Evolutionary conservation across 2,113 vertebrate species (phyloP).

Genomic region (Furnarius figulus): DNA sequence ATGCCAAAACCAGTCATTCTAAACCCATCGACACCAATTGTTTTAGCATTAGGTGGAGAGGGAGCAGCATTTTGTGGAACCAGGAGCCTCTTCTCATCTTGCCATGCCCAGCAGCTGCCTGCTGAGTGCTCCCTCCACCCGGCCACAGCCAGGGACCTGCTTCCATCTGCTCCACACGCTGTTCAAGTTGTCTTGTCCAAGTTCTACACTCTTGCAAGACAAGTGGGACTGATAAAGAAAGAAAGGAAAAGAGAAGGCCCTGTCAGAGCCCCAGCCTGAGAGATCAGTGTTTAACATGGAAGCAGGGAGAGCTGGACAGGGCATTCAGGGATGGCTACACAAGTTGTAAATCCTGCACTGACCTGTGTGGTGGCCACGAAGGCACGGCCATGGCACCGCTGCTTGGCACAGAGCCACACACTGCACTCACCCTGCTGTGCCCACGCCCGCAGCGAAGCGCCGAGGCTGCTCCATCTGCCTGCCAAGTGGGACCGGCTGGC

Average conservation of each 20-base stretch:
- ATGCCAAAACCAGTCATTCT: slow-evolving; percentile 50
- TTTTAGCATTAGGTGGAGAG: slow-evolving; percentile 30
- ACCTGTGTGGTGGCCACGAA: fast-evolving
- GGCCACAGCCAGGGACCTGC: slow-evolving; percentile 47
- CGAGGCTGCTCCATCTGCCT: neutral
- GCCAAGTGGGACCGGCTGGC: fast-evolving
- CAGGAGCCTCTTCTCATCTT: neutral
- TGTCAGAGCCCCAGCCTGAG: neutral
- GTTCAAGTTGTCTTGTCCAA: slow-evolving; percentile 19
- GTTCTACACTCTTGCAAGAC: neutral
- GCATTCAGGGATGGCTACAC: neutral
- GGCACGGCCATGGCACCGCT: neutral
- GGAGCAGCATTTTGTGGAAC: slow-evolving; percentile 9
- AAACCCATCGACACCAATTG: slow-evolving; percentile 55
- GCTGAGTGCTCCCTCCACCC: slow-evolving; percentile 64
- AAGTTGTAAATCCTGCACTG: fast-evolving
- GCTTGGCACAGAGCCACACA: neutral
- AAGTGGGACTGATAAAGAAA: neutral
- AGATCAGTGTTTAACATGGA: fast-evolving
- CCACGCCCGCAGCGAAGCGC: fast-evolving
- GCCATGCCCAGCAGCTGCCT: slow-evolving; percentile 44
- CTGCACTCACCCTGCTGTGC: fast-evolving
- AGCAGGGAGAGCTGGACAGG: fast-evolving
- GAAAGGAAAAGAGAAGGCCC: neutral
- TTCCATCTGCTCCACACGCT: slow-evolving; percentile 35